Base-by-base conservation (phyloP, 2,888 invertebrate genomes). In the Pimpla rufipes region DNA sequence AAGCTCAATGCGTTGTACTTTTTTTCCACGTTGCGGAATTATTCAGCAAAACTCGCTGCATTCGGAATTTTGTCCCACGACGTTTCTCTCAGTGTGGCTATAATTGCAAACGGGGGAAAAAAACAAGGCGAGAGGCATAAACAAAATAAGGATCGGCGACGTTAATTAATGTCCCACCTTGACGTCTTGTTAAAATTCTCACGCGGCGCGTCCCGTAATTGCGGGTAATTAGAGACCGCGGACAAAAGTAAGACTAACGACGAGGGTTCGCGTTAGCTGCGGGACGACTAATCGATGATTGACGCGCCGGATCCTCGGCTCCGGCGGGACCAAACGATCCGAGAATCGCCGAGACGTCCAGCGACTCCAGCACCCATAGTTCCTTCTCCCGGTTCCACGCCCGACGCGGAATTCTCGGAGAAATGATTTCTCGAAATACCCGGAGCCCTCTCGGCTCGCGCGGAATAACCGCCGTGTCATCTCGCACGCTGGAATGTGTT, bases 341-440 rank as follows among this genome's bases (percentile, higher is more conserved):
- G 37, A 21, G 74, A 74, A 74, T 59, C 23, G 42, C 35, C 1
- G 50, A 1, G 16, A 35, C 10, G n/a, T n/a, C 47, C 35, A 29
- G 47, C 42, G 42, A 21, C 21, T n/a, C 35, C 16, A 13, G 29
- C 37, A 52, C 18, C 21, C 42, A 5, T 21, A 57, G 1, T 16
- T 35, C 4, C 59, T 59, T 59, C 45, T 73, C 35, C 13, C 47
- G 45, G 35, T 23, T n/a, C n/a, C 59, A 47, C 59, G 45, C 74
- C 45, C 47, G 62, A 11, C 8, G 29, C 29, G 29, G 59, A 62
- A 67, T 85, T 81, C 78, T 74, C 75, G 40, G 68, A 68, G 35
- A 83, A 40, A 29, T 83, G 81, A 86, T 86, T 84, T 83, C 85
- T 81, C 42, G 80, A 84, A 76, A 85, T 83, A 67, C 81, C 23